A percentile compares a stretch with the other conserved stretches of the same genome.
Evolutionary conservation across 1,140 invertebrate genomes (phyloP).

Genomic region (Drepana arcuata): DNA sequence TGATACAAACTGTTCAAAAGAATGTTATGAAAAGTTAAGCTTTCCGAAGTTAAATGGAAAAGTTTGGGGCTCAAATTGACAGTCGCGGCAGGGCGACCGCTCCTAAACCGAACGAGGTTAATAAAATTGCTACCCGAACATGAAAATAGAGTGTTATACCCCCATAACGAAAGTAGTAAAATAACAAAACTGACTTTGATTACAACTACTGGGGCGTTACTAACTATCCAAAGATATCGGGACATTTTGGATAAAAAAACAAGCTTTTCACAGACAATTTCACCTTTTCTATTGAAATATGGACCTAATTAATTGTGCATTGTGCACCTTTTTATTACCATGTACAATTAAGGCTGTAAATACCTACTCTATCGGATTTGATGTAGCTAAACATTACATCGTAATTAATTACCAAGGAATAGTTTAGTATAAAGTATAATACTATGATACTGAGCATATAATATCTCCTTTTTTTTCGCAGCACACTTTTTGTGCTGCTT

Average conservation of each 20-base stretch:
- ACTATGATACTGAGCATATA: no score
- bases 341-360: no score
- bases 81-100: conserved; percentile 36
- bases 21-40: conserved; percentile 49
- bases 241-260: background rate
- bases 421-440: no score
- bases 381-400: no score
- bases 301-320: no score
- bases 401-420: no score
- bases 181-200: conserved; percentile 7
- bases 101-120: conserved; percentile 25
- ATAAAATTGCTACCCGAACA: conserved; percentile 29
- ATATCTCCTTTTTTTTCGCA: no score
- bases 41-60: conserved; percentile 60
- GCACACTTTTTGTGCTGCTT: no score
- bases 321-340: no score
- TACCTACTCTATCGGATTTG: no score
- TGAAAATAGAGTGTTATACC: conserved; percentile 19
- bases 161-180: conserved; percentile 18
- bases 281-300: no score
- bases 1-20: conserved; percentile 26
- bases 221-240: background rate
- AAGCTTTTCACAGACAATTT: background rate
- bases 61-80: conserved; percentile 58
- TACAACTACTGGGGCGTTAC: background rate